Evolutionary conservation across 2,113 vertebrate species (phyloP), one percentile per base, ranked within the genome.

Genomic region (Psittacula cyanocephala): DNA sequence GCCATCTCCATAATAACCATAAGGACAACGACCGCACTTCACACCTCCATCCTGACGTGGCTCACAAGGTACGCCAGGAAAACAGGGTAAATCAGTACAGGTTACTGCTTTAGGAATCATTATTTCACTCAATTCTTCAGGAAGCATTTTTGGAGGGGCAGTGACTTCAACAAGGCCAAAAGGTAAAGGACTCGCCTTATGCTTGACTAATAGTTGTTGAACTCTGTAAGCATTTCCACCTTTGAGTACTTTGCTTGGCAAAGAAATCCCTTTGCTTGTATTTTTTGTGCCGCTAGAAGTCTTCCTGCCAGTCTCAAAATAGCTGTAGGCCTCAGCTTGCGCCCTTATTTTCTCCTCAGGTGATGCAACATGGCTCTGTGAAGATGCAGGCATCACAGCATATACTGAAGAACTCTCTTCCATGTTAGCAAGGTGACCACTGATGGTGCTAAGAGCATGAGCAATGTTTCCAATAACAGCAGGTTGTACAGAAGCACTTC

Each of bases 1-100:
- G 89, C 99, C 99, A 88, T 99, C 97, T 75, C 98, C 98, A 1
- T 97, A 98, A 93, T 99, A 99, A 10, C 99, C 98, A 2, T 93
- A 95, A 0, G 99, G 99, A 88, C 99, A 99, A 92, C 13, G 97
- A 20, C 98, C 98, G 10, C 99, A 99, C 79, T 65, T 98, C 84
- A 98, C 94, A 17, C 91, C 95, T 65, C 98, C 98, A 23, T 97
- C 90, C 4, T 18, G 52, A 25, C 79, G 91, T 79, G 98, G 92
- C 77, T 99, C 96, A 97, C 98, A 99, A 62, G 96, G 78, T 65
- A 99, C 98, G 0, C 98, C 98, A 10, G 97, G 97, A 92, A 98
- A 99, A 96, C 99, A 99, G n/a, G 98, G 97, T 11, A 97, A 97
- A 80, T 98, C 96, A 1, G 95, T 88, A 72, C 99, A 99, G 37